Base-by-base conservation (phyloP, 2,113 vertebrate genomes). In the Pterocles burchelli region DNA sequence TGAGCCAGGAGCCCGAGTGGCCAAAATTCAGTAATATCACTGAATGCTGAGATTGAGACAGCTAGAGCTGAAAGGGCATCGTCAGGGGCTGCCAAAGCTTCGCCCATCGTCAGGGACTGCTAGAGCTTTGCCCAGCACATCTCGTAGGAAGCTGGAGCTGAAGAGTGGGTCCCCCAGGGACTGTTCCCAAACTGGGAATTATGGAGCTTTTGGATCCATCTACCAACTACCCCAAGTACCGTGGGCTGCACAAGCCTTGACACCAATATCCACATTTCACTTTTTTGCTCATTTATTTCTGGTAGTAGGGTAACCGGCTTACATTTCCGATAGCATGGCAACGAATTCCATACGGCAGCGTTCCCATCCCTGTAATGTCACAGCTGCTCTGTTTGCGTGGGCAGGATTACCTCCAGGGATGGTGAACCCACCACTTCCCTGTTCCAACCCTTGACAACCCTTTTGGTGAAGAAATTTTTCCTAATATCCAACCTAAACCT, bases 361-460 rank as follows among this genome's bases (percentile, higher is more conserved):
- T 29, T 52, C n/a, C 0, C 16, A 49, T 31, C 31, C 6, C 3
- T 9, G 0, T 12, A 1, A 55, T 13, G 17, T 18, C 10, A 1
- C 9, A 29, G n/a, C 15, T 22, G 26, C 6, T 61, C 38, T 33
- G 7, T 11, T 46, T 6, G 65, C 2, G 2, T 31, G 28, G 45
- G 84, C 41, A 71, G 36, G 46, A 29, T 8, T 25, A 25, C 51
- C 26, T 26, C 51, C 51, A 52, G 51, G 51, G 51, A 28, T 52
- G 51, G 51, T 28, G 51, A 52, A 26, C 26, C 51, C 51, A 52
- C 14, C 51, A 7, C 51, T 52, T 25, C 51, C 51, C 26, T 52
- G 13, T 52, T 52, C 51, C 51, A 28, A 16, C 26, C 25, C 51
- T 26, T 14, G 8, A 52, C 8, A 52, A 26, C 51, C 51, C 51